These are phyloP conservation scores for Oligia fasciuncula DNA, from an alignment of 2,888 invertebrate species.

Conservation along the genomic window DNA sequence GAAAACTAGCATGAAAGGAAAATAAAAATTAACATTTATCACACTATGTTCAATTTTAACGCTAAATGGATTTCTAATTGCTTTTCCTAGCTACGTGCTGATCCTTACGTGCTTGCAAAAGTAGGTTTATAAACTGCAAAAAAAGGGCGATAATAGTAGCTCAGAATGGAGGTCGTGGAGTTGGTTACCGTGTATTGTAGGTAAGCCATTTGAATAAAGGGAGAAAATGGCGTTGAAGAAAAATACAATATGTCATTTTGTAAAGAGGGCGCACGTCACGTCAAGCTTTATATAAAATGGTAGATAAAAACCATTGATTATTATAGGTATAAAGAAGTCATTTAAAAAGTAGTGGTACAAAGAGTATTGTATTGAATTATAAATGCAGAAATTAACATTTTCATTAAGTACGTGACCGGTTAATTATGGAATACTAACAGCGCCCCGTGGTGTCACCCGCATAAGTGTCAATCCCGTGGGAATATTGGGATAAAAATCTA, in stretches of 20 bases:
- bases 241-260: constrained; percentile 1
- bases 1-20: not conserved
- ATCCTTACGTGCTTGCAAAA: not conserved
- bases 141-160: not conserved
- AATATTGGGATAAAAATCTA: too few species aligned
- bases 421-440: too few species aligned
- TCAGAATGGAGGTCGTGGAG: constrained; percentile 10
- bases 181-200: constrained; percentile 18
- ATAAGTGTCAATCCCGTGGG: too few species aligned
- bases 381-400: not conserved
- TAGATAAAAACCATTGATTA: not conserved
- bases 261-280: not conserved
- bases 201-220: constrained; percentile 4
- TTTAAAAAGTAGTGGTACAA: not conserved
- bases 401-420: not conserved
- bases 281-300: not conserved
- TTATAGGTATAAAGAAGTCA: not conserved
- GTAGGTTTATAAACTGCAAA: constrained; percentile 7
- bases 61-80: constrained; percentile 26
- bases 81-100: not conserved
- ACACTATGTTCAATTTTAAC: constrained; percentile 1
- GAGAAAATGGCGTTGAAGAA: not conserved
- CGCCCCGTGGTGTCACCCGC: too few species aligned
- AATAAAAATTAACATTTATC: constrained; percentile 5
- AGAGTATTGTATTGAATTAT: not conserved